phyloP scores from a whole-genome alignment of 92 coral and sea anemone genomes.

The Porites lobata region DNA sequence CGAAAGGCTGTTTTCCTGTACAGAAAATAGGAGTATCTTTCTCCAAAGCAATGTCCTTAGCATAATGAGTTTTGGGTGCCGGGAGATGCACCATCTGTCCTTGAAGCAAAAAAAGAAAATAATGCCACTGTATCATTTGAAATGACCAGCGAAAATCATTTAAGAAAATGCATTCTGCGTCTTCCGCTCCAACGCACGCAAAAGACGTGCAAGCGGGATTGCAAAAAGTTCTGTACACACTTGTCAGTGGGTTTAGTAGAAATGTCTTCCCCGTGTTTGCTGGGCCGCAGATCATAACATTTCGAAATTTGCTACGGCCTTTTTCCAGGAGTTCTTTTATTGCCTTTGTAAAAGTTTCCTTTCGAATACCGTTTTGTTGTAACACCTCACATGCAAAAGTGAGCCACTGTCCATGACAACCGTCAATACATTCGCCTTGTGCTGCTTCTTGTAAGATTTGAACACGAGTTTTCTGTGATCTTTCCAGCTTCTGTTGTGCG shows the following conservation, averaged over 20 bases:
- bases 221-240: conserved; percentile 40
- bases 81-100: conserved; percentile 72
- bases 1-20: conserved; percentile 52
- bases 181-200: conserved; percentile 70
- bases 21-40: conserved; percentile 74
- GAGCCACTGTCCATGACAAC: too few relatives aligned
- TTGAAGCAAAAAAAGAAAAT: conserved; percentile 68
- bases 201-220: conserved; percentile 62
- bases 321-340: too few relatives aligned
- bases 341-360: too few relatives aligned
- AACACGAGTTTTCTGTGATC: too few relatives aligned
- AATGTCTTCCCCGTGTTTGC: conserved; percentile 32
- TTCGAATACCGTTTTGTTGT: too few relatives aligned
- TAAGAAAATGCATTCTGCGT: neutral
- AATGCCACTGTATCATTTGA: conserved; percentile 69
- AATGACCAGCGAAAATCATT: conserved; percentile 66
- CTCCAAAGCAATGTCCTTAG: conserved; percentile 56
- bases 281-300: too few relatives aligned
- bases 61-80: conserved; percentile 72
- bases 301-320: too few relatives aligned
- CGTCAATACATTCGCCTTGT: too few relatives aligned
- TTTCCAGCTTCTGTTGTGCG: too few relatives aligned
- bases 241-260: neutral
- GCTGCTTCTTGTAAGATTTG: too few relatives aligned
- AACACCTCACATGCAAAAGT: too few relatives aligned